Percentiles rank a stretch among this genome's conserved stretches.
phyloP scores from a whole-genome alignment of 2,113 vertebrate species.

The Tautogolabrus adspersus region DNA sequence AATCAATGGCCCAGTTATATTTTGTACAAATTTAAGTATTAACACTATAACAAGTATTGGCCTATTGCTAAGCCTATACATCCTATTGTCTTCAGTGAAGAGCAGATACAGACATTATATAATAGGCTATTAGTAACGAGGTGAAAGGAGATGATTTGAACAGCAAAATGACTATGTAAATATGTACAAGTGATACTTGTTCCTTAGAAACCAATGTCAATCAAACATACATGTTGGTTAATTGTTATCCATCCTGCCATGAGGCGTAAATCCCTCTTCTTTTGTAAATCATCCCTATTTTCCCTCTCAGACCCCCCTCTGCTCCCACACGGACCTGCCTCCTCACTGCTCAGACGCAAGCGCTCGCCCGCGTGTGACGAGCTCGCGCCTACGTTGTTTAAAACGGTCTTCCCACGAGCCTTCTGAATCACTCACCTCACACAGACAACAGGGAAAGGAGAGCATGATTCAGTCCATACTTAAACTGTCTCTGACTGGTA shows the following conservation, averaged over 20 bases:
- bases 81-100: no score
- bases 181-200: not conserved
- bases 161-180: no score
- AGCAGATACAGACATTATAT: no score
- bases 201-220: not conserved
- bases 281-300: slow-evolving; percentile 19
- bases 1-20: no score
- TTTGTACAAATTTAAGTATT: no score
- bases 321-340: not conserved
- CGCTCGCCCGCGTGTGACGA: slow-evolving; percentile 56
- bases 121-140: no score
- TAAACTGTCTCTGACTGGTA: not conserved
- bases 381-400: slow-evolving; percentile 65
- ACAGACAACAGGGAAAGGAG: not conserved
- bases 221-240: not conserved
- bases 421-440: not conserved
- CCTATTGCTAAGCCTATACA: no score
- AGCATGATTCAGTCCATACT: not conserved
- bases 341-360: slow-evolving; percentile 21
- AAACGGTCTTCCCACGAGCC: slow-evolving; percentile 32
- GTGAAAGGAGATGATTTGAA: no score
- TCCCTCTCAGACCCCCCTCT: not conserved
- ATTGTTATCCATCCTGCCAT: not conserved
- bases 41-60: no score
- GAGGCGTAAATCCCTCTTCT: not conserved